Conservation (phyloP, 2,888 invertebrate genomes). For the Drosophila falleni region DNA sequence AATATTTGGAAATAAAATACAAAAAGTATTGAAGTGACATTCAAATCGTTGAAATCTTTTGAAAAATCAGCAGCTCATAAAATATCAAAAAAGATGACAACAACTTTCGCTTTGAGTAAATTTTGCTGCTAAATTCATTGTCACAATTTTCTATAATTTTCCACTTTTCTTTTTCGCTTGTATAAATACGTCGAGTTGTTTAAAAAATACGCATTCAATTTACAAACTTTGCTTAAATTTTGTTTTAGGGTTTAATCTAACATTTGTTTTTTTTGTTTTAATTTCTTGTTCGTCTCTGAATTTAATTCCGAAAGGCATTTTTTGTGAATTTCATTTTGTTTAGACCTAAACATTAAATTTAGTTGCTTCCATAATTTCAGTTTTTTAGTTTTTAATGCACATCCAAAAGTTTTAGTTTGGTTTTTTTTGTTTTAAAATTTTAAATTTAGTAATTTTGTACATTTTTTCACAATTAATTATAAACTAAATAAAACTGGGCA, state of each 20-base stretch:
- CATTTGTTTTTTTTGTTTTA: constrained; percentile 45
- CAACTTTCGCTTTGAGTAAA: constrained; percentile 60
- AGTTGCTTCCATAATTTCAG: constrained; percentile 60
- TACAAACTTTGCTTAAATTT: constrained; percentile 46
- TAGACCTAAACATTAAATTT: constrained; percentile 82
- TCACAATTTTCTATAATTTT: constrained; percentile 56
- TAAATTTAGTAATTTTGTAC: constrained; percentile 59
- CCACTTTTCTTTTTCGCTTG: constrained; percentile 31
- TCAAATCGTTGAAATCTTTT: constrained; percentile 6
- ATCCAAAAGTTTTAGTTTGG: constrained; percentile 55
- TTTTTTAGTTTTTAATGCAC: constrained; percentile 46
- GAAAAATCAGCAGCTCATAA: neutral
- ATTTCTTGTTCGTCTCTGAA: constrained; percentile 70
- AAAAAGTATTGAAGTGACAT: constrained; percentile 16
- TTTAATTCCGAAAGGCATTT: constrained; percentile 85
- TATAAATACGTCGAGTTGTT: constrained; percentile 53
- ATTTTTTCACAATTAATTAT: constrained; percentile 52
- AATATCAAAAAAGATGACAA: constrained; percentile 11
- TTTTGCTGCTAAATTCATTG: constrained; percentile 69
- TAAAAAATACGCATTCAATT: constrained; percentile 59
- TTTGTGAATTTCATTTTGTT: constrained; percentile 72
- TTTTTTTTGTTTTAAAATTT: constrained; percentile 19
- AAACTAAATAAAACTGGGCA: constrained; percentile 75
- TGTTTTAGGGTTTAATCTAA: constrained; percentile 54
- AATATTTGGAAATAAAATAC: constrained; percentile 8